These are phyloP conservation scores for Chloromyia formosa DNA, from an alignment of 2,888 invertebrate genomes.

Conservation along the genomic window DNA sequence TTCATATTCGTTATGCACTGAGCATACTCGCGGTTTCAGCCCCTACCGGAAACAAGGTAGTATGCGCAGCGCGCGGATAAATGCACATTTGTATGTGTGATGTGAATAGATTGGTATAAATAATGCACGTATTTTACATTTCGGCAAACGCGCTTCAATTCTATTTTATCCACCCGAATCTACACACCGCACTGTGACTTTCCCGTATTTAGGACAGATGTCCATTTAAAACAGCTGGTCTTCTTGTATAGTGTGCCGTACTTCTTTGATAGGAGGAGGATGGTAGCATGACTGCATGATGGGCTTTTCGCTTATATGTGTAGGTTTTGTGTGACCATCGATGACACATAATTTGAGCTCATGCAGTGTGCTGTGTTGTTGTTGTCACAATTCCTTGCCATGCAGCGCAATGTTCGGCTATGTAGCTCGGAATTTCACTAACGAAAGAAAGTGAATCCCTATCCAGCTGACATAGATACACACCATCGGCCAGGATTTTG, in stretches of 20 bases:
- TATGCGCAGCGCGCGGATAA: slow-evolving; percentile 15
- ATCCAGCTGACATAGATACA: neutral
- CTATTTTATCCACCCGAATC: neutral
- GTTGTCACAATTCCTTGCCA: neutral
- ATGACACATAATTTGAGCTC: slow-evolving; percentile 6
- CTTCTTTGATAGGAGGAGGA: neutral
- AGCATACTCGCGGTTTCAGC: slow-evolving; percentile 1
- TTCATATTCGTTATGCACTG: neutral
- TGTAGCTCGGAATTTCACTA: neutral
- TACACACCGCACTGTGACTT: slow-evolving; percentile 27
- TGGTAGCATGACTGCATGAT: slow-evolving; percentile 7
- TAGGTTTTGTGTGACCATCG: neutral
- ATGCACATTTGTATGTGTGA: neutral
- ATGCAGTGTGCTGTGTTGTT: neutral
- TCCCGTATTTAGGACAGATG: slow-evolving; percentile 46
- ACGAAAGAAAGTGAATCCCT: slow-evolving; percentile 2
- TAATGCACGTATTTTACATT: too few relatives aligned
- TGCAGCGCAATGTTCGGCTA: neutral
- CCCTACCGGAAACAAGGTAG: slow-evolving; percentile 24
- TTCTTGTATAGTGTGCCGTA: neutral
- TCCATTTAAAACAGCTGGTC: slow-evolving; percentile 41
- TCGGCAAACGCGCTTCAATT: too few relatives aligned
- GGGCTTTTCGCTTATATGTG: neutral
- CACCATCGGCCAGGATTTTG: neutral
- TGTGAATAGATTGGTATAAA: too few relatives aligned